Conservation (phyloP, 2,797 vertebrate species). For the Sebastes hopkinsi region DNA sequence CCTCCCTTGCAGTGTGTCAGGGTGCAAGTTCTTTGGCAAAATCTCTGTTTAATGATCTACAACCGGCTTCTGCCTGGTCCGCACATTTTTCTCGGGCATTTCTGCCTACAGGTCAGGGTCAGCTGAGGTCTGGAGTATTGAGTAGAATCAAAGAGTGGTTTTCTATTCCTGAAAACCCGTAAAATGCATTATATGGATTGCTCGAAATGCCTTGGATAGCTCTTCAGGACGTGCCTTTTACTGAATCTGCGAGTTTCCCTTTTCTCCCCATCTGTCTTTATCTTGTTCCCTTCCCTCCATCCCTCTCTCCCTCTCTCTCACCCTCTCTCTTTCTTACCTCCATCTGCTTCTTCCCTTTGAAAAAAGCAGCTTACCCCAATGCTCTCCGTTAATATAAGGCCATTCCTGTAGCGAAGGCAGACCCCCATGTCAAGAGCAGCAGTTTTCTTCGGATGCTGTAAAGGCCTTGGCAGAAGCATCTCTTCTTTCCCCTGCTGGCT, state of each 20-base stretch:
- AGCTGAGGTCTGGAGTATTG: conserved; percentile 30
- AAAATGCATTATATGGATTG: conserved; percentile 48
- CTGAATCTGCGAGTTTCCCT: conserved; percentile 24
- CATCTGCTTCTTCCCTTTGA: conserved; percentile 36
- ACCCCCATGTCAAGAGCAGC: conserved; percentile 48
- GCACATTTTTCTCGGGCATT: conserved; percentile 41
- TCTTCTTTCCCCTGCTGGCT: conserved; percentile 36
- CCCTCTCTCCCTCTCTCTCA: not conserved
- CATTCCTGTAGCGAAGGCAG: conserved; percentile 35
- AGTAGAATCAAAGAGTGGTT: conserved; percentile 46
- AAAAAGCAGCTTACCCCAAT: conserved; percentile 24
- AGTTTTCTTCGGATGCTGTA: conserved; percentile 26
- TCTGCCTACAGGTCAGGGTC: conserved; percentile 40
- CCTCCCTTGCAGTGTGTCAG: conserved; percentile 40
- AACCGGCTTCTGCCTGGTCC: conserved; percentile 51
- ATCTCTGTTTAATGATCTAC: conserved; percentile 74
- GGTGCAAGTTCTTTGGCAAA: conserved; percentile 47
- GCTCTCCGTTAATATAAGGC: conserved; percentile 33
- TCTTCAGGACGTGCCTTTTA: conserved; percentile 43
- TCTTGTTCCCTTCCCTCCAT: conserved; percentile 5
- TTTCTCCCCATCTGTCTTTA: conserved; percentile 22
- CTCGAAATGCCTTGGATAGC: conserved; percentile 34
- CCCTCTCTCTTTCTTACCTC: not conserved
- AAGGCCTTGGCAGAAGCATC: conserved; percentile 27
- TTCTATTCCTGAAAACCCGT: conserved; percentile 42